Evolutionary conservation across 2,888 invertebrate genomes (phyloP).

Genomic region (Drosophila stalkeri): DNA sequence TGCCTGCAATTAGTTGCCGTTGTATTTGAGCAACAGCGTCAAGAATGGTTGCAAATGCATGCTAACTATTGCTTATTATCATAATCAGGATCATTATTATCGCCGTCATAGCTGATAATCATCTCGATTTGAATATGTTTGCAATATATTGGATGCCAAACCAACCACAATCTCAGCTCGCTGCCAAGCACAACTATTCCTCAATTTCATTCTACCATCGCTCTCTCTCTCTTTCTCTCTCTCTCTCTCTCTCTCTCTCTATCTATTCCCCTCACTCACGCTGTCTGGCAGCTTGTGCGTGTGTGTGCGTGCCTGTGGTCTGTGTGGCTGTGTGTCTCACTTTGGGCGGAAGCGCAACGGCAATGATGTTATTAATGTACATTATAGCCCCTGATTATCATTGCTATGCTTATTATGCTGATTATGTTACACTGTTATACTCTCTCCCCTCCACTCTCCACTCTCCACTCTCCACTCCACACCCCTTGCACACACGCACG

Average conservation of each 20-base stretch:
- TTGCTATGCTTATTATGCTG: slow-evolving; percentile 42
- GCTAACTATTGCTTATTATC: slow-evolving; percentile 3
- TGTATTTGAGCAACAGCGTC: neutral
- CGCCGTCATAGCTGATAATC: slow-evolving; percentile 4
- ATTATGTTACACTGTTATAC: slow-evolving; percentile 40
- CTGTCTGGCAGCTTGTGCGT: neutral
- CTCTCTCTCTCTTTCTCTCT: neutral
- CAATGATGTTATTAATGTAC: slow-evolving; percentile 56
- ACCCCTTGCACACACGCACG: neutral
- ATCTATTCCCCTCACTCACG: neutral
- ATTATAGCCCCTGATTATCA: slow-evolving; percentile 57
- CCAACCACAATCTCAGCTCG: slow-evolving; percentile 16
- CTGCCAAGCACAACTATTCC: neutral
- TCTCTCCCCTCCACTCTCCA: no score
- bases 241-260: neutral
- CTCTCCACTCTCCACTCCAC: neutral
- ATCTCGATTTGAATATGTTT: slow-evolving; percentile 39
- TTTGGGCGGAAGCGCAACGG: slow-evolving; percentile 40
- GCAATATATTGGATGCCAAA: slow-evolving; percentile 33
- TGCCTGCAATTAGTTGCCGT: neutral
- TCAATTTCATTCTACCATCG: neutral
- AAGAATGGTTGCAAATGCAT: neutral
- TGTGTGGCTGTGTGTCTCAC: slow-evolving; percentile 24
- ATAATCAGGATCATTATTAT: slow-evolving; percentile 16
- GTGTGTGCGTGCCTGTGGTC: slow-evolving; percentile 14